Evolutionary conservation across 2,797 vertebrate genomes (phyloP), one percentile per base, ranked within the genome.

Genomic region (Antrozous pallidus): DNA sequence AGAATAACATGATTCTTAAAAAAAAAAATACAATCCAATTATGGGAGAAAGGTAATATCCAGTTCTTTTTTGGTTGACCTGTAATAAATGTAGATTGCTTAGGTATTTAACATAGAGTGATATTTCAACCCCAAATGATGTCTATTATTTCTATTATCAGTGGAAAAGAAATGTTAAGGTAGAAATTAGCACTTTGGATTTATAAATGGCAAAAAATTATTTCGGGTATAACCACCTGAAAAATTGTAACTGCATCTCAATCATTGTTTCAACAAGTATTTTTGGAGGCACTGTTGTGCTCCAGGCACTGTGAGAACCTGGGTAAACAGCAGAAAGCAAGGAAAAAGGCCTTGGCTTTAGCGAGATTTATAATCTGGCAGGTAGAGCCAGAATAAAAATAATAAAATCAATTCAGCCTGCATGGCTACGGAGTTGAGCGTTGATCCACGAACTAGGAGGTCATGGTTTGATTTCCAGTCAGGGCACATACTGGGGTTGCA

Each of bases 71-170:
- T 86, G 92, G 95, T 94, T 96, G 96, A 96, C 86, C 92, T 95
- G 92, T 95, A 95, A 96, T 96, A 94, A 95, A 97, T 93, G 93
- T 92, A 96, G 96, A 96, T 97, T 96, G 79, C 86, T 45, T 95
- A 89, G 78, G 82, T 96, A 89, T 96, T 97, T 95, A 96, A 96
- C 94, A 90, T 78, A 89, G 70, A 91, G n/a, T 95, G 93, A 88
- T 94, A 96, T 97, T 97, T 97, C 91, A 90, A 95, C 95, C 69
- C 85, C 91, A 95, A 91, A 83, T 92, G 81, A 73, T 89, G 88
- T 91, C 93, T 94, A n/a, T 96, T 96, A 95, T 94, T 97, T 94
- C 85, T 54, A 74, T 93, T 96, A 95, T 93, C 90, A 78, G 77
- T 78, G 89, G 71, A 38, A 91, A 95, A 85, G 91, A 95, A 93